A percentile compares a stretch with the other conserved stretches of the same genome.
phyloP scores from a whole-genome alignment of 2,888 invertebrate genomes.

The Andrena hattorfiana region DNA sequence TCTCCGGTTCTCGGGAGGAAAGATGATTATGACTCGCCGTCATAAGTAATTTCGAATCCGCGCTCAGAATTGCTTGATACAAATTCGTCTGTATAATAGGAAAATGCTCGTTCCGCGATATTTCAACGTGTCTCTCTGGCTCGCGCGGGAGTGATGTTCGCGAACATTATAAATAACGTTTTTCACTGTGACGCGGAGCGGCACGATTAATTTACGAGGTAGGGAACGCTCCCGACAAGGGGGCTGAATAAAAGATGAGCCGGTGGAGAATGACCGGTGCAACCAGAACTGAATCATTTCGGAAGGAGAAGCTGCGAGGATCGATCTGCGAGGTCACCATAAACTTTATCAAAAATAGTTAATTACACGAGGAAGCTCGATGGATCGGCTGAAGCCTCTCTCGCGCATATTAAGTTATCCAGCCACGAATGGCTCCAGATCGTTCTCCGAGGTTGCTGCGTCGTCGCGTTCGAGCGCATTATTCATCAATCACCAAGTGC shows the following conservation, averaged over 20 bases:
- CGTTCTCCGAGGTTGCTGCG: background rate
- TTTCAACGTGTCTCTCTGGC: conserved; percentile 24
- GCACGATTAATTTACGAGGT: conserved; percentile 48
- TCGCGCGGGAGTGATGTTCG: background rate
- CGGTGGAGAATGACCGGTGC: background rate
- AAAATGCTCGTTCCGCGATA: conserved; percentile 24
- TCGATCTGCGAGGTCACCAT: background rate
- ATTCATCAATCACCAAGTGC: conserved; percentile 20
- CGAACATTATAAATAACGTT: conserved; percentile 44
- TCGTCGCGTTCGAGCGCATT: conserved; percentile 18
- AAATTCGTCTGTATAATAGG: conserved; percentile 49
- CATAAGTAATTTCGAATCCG: conserved; percentile 60
- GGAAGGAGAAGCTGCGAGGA: background rate
- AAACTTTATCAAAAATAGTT: background rate
- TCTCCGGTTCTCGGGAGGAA: conserved; percentile 19
- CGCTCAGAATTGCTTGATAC: conserved; percentile 39
- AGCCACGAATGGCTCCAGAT: background rate
- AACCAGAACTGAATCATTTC: conserved; percentile 6
- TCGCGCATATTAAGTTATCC: conserved; percentile 19
- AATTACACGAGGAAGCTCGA: conserved; percentile 3
- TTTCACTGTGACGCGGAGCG: conserved; percentile 12
- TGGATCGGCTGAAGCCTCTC: background rate
- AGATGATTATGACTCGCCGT: conserved; percentile 13
- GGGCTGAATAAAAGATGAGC: conserved; percentile 44
- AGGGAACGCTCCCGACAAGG: conserved; percentile 24